Base-by-base conservation (phyloP, 2,888 invertebrate genomes). In the Mesodorylaimus sp. region DNA sequence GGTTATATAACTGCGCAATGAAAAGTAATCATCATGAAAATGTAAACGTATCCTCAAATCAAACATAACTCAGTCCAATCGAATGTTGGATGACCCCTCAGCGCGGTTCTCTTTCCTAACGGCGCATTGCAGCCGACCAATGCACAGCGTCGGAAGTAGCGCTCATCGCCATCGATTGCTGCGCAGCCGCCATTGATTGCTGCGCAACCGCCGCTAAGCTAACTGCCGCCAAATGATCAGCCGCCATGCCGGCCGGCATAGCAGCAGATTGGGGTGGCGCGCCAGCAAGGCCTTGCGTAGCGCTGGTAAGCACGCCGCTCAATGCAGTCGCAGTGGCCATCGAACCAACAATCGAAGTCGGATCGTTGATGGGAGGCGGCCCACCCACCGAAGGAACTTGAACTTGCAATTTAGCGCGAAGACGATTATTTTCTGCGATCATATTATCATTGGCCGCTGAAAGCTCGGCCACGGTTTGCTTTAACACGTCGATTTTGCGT, bases 381-480 rank as follows among this genome's bases (percentile, higher is more conserved):
- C 19, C 19, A n/a, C 7, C 19, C 19, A 5, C 41, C 7, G 41
- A 19, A 23, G n/a, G 5, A n/a, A 5, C 41, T 5, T 23, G 19
- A 16, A 25, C 48, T 5, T 23, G 38, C 52, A 61, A 60, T 55
- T 61, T 59, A 44, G 62, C 59, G 28, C 81, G 72, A 53, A 80
- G 68, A 55, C 78, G 77, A 25, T 81, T 80, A 66, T 81, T 81
- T 67, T 82, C 81, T 59, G 80, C 80, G 54, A 82, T 67, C 13
- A 83, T 71, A 64, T 81, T 81, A 63, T 82, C 81, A 65, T 83
- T 83, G 7, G 81, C 79, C 1, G 80, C 79, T 32, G 78, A 77
- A 53, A 81, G 67, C 65, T 80, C 80, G 29, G 75, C 75, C 21
- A 79, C 77, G 67, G 78, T 77, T 61, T 78, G 77, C 63, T 79